These are phyloP conservation scores for Python bivittatus DNA, from an alignment of 2,113 vertebrate species.

Conservation along the genomic window DNA sequence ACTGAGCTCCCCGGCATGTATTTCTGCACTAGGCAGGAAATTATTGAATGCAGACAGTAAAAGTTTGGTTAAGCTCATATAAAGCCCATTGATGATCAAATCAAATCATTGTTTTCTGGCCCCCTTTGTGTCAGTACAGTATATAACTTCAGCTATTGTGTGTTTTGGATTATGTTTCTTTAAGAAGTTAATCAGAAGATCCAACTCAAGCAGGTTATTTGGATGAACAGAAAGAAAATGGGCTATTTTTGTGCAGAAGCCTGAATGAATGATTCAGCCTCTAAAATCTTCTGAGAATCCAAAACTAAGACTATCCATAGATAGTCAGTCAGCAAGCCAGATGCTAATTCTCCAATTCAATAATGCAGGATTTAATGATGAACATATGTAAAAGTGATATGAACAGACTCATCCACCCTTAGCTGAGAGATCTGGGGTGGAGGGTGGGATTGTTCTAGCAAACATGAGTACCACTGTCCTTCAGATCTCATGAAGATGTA, in stretches of 20 bases:
- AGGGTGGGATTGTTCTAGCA: not conserved
- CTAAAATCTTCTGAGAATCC: not conserved
- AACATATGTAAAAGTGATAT: not conserved
- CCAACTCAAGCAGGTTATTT: not conserved
- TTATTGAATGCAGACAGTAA: not conserved
- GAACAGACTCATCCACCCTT: not conserved
- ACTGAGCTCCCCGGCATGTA: not conserved
- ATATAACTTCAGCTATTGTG: not conserved
- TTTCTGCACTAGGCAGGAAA: not conserved
- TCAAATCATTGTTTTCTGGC: not conserved
- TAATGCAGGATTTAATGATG: not conserved
- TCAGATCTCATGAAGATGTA: not conserved
- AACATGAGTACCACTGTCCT: not conserved
- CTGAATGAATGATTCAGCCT: not conserved
- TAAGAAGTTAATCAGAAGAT: not conserved
- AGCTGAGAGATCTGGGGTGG: not conserved
- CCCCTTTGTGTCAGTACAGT: not conserved
- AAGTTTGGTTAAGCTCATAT: not conserved
- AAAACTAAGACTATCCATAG: not conserved
- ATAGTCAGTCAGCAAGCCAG: not conserved
- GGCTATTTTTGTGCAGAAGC: not conserved
- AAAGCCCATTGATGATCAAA: not conserved
- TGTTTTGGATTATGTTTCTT: not conserved
- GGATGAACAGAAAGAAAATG: not conserved
- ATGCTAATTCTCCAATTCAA: not conserved